Base-by-base conservation (phyloP, 2,113 vertebrate species). In the Phodopus roborovskii region DNA sequence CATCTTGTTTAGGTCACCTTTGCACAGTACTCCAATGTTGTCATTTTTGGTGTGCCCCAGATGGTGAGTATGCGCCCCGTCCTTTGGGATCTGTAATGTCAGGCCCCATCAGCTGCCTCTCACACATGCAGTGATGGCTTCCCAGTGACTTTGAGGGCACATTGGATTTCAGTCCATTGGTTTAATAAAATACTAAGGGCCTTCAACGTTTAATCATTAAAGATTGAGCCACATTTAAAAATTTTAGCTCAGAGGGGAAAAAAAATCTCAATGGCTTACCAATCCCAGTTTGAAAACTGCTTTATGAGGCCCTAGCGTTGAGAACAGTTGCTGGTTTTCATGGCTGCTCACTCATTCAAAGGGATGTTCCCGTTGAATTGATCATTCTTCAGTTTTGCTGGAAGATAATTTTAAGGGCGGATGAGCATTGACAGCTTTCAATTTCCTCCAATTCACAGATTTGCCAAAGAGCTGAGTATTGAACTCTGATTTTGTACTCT, bases 1-100 rank as follows among this genome's bases (percentile, higher is more conserved):
- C 15, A 95, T 19, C 97, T 98, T 97, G 87, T 20, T 45, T 71
- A 99, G 99, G 99, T 99, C 94, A 99, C 98, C 97, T 99, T 99
- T 98, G 98, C 99, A 1, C 97, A 97, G 83, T 99, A 99, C 93
- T 98, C 97, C 2, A 99, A 99, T 71, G 98, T 99, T 24, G 98
- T 99, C 30, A 98, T 99, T 97, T 99, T 99, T 97, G 99, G 99
- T 20, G 99, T 99, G 79, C 99, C 99, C 97, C 99, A 99, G 97
- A 99, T 99, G 99, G 99, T 99, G 98, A 99, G 99, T 98, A 71
- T 60, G 28, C 20, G 22, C 0, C 36, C 36, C 7, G 48, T 60
- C 53, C 12, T 60, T 36, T 26, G 48, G 48, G 45, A 20, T 10
- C 9, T 22, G 20, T 42, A 33, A 3, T 11, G 84, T 20, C 7